Conservation (phyloP, 2,113 vertebrate genomes). For the Maccullochella peelii region DNA sequence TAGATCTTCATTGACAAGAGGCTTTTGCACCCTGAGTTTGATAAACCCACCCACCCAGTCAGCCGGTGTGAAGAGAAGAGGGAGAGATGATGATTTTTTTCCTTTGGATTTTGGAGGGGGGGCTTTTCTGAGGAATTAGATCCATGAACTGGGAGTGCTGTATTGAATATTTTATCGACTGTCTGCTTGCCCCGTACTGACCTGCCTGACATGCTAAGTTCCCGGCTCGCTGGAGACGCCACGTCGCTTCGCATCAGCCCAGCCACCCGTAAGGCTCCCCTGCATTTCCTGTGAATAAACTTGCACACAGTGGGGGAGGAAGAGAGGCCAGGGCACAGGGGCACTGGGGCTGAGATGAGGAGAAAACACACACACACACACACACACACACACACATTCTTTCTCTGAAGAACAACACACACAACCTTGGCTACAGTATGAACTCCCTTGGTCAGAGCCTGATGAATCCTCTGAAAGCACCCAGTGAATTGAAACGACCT, state of each 20-base stretch:
- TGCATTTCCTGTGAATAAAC: slow-evolving; percentile 88
- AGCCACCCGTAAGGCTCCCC: slow-evolving; percentile 86
- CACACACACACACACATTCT: slow-evolving; percentile 66
- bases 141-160: slow-evolving; percentile 89
- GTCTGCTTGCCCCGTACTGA: slow-evolving; percentile 89
- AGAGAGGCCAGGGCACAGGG: slow-evolving; percentile 78
- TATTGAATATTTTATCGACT: slow-evolving; percentile 95
- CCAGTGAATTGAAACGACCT: slow-evolving; percentile 78
- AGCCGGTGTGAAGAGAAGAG: slow-evolving; percentile 40
- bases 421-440: slow-evolving; percentile 74
- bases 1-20: slow-evolving; percentile 61
- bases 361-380: slow-evolving; percentile 70
- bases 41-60: slow-evolving; percentile 52
- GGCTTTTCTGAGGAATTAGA: slow-evolving; percentile 85
- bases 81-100: slow-evolving; percentile 39
- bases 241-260: slow-evolving; percentile 87
- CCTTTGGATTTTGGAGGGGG: slow-evolving; percentile 58
- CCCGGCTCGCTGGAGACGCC: slow-evolving; percentile 87
- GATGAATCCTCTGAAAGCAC: slow-evolving; percentile 76
- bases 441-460: slow-evolving; percentile 70
- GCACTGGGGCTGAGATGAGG: slow-evolving; percentile 74
- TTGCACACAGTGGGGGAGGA: slow-evolving; percentile 86
- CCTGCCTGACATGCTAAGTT: slow-evolving; percentile 91
- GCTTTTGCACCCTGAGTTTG: slow-evolving; percentile 58
- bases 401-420: slow-evolving; percentile 74